Percentiles rank a stretch among this genome's conserved stretches.
phyloP scores from a whole-genome alignment of 2,888 invertebrate genomes.

The Torymus texanus region DNA sequence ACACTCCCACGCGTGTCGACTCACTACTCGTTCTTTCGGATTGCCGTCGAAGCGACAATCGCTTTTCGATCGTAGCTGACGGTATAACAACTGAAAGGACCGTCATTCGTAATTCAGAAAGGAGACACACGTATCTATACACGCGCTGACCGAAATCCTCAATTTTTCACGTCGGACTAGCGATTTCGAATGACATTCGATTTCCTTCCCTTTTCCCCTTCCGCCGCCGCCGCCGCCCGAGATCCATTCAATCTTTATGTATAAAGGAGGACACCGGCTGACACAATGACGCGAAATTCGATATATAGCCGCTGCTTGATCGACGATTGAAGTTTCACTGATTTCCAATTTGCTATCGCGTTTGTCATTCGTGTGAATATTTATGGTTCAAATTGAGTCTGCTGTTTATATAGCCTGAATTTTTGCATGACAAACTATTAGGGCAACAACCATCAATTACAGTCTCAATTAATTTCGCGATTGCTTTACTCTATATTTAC shows the following conservation, averaged over 20 bases:
- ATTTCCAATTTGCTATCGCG: too few relatives aligned
- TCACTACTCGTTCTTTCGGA: slow-evolving; percentile 1
- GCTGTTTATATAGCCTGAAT: too few relatives aligned
- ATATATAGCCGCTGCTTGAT: neutral
- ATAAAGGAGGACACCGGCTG: too few relatives aligned
- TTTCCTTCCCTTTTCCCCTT: neutral
- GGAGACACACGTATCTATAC: neutral
- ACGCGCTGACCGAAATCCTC: slow-evolving; percentile 1
- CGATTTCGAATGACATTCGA: slow-evolving; percentile 6
- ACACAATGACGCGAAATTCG: neutral
- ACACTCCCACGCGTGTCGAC: neutral
- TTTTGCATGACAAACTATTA: too few relatives aligned
- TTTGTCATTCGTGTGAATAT: too few relatives aligned
- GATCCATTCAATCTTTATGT: too few relatives aligned
- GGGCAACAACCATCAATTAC: too few relatives aligned
- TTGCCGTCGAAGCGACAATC: slow-evolving; percentile 24
- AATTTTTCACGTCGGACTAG: slow-evolving; percentile 8
- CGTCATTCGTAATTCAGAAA: slow-evolving; percentile 26
- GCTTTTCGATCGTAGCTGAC: neutral
- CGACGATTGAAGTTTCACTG: too few relatives aligned
- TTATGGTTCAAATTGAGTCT: too few relatives aligned
- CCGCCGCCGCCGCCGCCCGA: too few relatives aligned
- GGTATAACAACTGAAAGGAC: neutral
- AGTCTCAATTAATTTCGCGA: too few relatives aligned
- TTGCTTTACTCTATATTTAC: too few relatives aligned